A percentile compares a stretch with the other conserved stretches of the same genome.
Conservation (phyloP, 1,140 invertebrate species). For the Aphidius gifuensis region DNA sequence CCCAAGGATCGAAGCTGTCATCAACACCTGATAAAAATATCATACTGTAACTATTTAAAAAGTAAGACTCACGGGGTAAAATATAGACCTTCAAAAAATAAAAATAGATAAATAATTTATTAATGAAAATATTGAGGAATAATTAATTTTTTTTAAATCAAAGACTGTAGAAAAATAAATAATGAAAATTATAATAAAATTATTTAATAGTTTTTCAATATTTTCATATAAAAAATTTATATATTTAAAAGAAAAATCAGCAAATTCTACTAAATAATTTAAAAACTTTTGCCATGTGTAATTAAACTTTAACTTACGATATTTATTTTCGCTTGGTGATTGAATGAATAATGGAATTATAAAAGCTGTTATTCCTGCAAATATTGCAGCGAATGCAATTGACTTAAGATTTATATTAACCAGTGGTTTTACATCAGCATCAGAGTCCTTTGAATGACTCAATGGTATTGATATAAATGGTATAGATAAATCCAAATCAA, state of each 20-base stretch:
- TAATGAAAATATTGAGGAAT: too few species aligned
- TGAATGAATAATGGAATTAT: constrained; percentile 37
- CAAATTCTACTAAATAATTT: too few species aligned
- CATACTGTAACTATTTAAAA: not conserved
- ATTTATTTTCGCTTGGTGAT: constrained; percentile 26
- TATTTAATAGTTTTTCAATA: too few species aligned
- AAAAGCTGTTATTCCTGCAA: constrained; percentile 33
- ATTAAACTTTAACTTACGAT: constrained; percentile 26
- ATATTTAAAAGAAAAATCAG: too few species aligned
- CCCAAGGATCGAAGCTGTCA: constrained; percentile 25
- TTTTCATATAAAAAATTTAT: too few species aligned
- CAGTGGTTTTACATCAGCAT: constrained; percentile 27
- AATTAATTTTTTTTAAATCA: too few species aligned
- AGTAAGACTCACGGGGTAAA: not conserved
- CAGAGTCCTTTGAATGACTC: constrained; percentile 15
- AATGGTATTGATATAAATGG: constrained; percentile 46
- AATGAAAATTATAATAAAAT: constrained; percentile 4
- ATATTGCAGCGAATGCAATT: constrained; percentile 36
- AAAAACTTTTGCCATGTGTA: too few species aligned
- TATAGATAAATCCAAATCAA: constrained; percentile 41
- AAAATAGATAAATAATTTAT: too few species aligned
- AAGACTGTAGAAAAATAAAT: not conserved
- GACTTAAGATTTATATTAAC: constrained; percentile 40
- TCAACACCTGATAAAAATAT: constrained; percentile 25
- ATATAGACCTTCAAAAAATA: too few species aligned